Conservation (phyloP, 2,888 invertebrate genomes). For the Pristionchus entomophagus region DNA sequence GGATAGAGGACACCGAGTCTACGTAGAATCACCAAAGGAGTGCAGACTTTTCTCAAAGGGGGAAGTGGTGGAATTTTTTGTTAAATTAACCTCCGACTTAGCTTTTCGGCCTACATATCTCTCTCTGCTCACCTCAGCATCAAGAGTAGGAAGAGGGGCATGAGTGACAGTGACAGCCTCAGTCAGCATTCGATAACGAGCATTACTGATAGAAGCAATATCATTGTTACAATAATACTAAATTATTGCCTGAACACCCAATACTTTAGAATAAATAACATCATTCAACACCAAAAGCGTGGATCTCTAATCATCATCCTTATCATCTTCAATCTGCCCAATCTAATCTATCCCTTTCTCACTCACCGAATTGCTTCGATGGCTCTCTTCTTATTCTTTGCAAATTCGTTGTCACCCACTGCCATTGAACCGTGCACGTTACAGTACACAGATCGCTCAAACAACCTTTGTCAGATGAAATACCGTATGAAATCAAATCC, state of each 20-base stretch:
- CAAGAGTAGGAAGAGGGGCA: not conserved
- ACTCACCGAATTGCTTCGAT: slow-evolving; percentile 9
- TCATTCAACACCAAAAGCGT: no score
- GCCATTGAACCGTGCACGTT: slow-evolving; percentile 90
- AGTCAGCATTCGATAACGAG: not conserved
- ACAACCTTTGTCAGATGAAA: not conserved
- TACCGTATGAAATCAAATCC: not conserved
- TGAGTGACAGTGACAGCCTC: not conserved
- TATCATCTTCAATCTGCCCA: no score
- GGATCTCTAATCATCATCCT: no score
- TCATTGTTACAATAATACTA: not conserved
- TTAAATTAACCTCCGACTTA: no score
- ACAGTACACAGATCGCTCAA: slow-evolving; percentile 96
- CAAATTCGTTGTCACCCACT: slow-evolving; percentile 47
- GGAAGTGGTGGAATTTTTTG: no score
- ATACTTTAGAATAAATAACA: not conserved
- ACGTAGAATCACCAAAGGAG: no score
- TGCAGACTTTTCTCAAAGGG: no score
- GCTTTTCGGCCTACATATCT: no score
- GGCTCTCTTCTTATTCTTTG: slow-evolving; percentile 35
- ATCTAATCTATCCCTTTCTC: no score
- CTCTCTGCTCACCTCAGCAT: slow-evolving; percentile 7
- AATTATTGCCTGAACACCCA: no score
- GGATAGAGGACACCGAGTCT: no score
- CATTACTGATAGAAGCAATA: not conserved